A percentile compares a stretch with the other conserved stretches of the same genome.
These are phyloP conservation scores for Podabrus alpinus DNA, from an alignment of 2,888 invertebrate species.

Conservation along the genomic window DNA sequence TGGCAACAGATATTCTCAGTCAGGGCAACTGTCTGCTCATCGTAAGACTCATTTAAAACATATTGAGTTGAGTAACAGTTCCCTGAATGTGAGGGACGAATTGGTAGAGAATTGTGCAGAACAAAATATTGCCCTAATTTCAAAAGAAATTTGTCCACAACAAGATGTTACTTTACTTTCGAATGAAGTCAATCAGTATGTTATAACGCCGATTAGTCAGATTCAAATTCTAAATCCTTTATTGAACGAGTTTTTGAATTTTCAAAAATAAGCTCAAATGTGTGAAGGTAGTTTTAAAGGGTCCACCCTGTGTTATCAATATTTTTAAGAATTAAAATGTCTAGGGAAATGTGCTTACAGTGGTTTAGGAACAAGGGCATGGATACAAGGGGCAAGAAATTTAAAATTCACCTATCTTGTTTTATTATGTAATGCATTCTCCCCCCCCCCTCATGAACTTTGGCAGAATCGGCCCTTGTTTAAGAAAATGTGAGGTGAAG, in stretches of 20 bases:
- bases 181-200: background rate
- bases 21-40: conserved; percentile 50
- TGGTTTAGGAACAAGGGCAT: no score
- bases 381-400: no score
- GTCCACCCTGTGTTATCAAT: background rate
- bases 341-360: no score
- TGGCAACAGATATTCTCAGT: conserved; percentile 48
- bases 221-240: background rate
- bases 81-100: background rate
- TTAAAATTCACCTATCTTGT: no score
- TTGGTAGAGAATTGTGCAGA: background rate
- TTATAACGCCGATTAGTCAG: background rate
- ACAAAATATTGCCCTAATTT: background rate
- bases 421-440: no score
- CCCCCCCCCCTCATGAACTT: no score
- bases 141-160: background rate
- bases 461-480: no score
- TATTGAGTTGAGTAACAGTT: background rate
- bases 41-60: conserved; percentile 43
- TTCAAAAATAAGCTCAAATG: background rate
- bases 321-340: no score
- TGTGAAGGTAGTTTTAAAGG: background rate
- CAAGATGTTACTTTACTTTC: background rate
- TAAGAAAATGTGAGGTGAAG: no score
- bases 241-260: background rate